A percentile compares a stretch with the other conserved stretches of the same genome.
Conservation (phyloP, 2,113 vertebrate genomes). For the Phocoena sinus region DNA sequence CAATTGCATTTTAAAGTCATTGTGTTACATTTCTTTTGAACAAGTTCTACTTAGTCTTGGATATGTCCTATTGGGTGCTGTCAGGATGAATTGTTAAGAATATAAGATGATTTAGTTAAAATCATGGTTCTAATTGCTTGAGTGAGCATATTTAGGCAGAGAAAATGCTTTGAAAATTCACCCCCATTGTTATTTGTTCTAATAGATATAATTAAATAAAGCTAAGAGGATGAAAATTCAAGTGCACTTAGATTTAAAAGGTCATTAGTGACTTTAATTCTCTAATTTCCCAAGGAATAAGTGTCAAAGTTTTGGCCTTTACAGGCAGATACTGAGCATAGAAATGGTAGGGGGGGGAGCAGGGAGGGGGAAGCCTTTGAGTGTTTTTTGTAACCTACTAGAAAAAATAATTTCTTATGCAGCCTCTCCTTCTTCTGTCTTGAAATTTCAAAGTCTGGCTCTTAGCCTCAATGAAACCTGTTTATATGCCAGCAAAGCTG, state of each 20-base stretch:
- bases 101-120: background rate
- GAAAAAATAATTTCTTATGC: background rate
- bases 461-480: background rate
- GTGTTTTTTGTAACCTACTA: background rate
- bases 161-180: conserved; percentile 43
- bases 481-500: background rate
- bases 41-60: background rate
- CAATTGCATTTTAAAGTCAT: background rate
- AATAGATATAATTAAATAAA: conserved; percentile 22
- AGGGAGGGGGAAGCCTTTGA: background rate
- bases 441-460: background rate
- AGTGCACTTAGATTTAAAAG: conserved; percentile 29
- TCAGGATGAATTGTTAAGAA: background rate
- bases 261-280: background rate
- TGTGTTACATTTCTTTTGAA: background rate
- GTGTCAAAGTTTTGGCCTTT: background rate
- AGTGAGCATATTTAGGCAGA: conserved; percentile 27
- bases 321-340: background rate
- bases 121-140: background rate
- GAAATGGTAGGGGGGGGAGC: background rate
- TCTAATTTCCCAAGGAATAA: background rate
- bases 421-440: background rate
- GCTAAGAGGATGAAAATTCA: background rate
- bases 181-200: conserved; percentile 19
- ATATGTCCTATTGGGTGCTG: background rate